Evolutionary conservation across 2,113 vertebrate species (phyloP), one percentile per base, ranked within the genome.

Genomic region (Columba janthina): DNA sequence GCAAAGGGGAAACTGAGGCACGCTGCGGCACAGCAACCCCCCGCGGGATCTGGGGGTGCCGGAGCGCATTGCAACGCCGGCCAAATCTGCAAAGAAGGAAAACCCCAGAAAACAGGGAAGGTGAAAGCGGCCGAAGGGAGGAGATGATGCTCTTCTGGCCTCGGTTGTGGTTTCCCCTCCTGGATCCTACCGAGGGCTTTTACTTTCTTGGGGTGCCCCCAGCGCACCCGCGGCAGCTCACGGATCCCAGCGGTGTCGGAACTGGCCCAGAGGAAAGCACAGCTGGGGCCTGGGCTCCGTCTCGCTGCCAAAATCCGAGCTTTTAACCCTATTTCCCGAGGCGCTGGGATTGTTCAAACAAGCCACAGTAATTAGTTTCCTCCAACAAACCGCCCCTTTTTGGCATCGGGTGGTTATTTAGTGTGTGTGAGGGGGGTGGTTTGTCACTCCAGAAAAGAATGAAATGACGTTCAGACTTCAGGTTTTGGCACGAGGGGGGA

Each of bases 361-460:
- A 90, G 95, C 89, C 94, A 71, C 81, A 88, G 76, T 50, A 87
- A 95, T 94, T 85, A 81, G 91, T 87, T 94, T 91, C 84, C 85
- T 91, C 78, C 46, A 15, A 84, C 81, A 82, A 91, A 56, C 90
- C 62, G 0, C 32, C 85, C 40, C 71, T 64, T 85, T 62, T 82
- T 96, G 95, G 94, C 92, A 93, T 57, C 6, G 1, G 1, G 3
- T 1, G 2, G 61, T 64, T 42, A 29, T 77, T 93, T 50, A n/a
- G 51, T 42, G 57, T 5, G 8, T 15, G 31, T 10, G 71, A 15
- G 31, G 24, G 66, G 5, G 50, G 19, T 9, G 77, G 21, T 31
- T 80, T 42, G 58, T 72, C 24, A 20, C 74, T 29, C 66, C 1
- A 15, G 15, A 38, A 31, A 38, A 26, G 18, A 15, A 46, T 22